A percentile compares a stretch with the other conserved stretches of the same genome.
phyloP scores from a whole-genome alignment of 2,888 invertebrate species.

The Bembecia ichneumoniformis region DNA sequence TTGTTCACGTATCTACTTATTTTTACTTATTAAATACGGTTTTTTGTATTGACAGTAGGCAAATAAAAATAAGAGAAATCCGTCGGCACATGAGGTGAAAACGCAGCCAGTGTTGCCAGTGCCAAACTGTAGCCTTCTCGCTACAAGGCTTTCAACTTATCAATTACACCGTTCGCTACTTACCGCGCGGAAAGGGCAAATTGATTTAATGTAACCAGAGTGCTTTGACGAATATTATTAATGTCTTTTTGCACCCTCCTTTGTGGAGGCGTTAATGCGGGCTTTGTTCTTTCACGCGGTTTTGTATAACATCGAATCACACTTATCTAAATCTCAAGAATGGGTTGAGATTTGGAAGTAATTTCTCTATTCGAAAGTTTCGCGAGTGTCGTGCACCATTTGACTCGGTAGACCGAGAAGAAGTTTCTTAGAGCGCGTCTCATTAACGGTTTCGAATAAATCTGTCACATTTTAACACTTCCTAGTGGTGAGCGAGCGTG shows the following conservation, averaged over 20 bases:
- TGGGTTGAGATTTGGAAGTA: conserved; percentile 15
- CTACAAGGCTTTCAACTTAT: conserved; percentile 73
- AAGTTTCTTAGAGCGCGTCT: conserved; percentile 8
- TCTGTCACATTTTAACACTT: conserved; percentile 14
- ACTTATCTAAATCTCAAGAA: conserved; percentile 48
- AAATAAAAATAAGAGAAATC: conserved; percentile 22
- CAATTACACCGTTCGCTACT: conserved; percentile 73
- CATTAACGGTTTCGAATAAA: conserved; percentile 11
- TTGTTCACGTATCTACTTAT: no score
- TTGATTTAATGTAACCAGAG: conserved; percentile 74
- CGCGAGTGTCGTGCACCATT: neutral
- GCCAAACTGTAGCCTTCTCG: conserved; percentile 62
- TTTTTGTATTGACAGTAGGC: neutral
- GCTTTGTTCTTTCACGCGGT: conserved; percentile 66
- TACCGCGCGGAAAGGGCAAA: conserved; percentile 72
- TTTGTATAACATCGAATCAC: conserved; percentile 63
- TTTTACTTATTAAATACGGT: no score
- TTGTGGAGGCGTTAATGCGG: conserved; percentile 52
- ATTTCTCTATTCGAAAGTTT: no score
- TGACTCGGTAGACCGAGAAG: neutral
- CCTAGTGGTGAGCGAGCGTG: conserved; percentile 8
- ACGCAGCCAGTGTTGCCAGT: conserved; percentile 18
- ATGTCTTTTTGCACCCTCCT: conserved; percentile 69
- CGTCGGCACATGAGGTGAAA: conserved; percentile 28
- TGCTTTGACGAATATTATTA: conserved; percentile 74